These are phyloP conservation scores for Platyrinchus mystaceus DNA, from an alignment of 2,797 vertebrate genomes.

Conservation along the genomic window DNA sequence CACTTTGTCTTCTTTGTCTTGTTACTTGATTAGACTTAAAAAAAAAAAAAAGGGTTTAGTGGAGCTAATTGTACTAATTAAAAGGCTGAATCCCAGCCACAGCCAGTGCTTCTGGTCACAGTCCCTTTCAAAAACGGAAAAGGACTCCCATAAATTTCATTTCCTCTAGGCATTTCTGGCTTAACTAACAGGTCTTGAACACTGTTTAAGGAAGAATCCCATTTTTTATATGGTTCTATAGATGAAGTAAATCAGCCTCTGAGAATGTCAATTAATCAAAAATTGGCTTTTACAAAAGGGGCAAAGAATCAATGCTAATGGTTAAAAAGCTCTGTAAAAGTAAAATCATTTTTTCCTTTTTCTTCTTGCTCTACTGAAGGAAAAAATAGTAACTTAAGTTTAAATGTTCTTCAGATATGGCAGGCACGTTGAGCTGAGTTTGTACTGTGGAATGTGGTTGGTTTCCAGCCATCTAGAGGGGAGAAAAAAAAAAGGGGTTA, in stretches of 20 bases:
- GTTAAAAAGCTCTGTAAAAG: not conserved
- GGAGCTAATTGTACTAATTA: not conserved
- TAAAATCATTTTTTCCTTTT: not conserved
- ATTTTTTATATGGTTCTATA: not conserved
- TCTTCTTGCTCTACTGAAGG: not conserved
- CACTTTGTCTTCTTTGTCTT: not conserved
- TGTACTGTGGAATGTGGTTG: not conserved
- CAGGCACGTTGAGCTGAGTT: not conserved
- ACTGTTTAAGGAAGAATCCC: not conserved
- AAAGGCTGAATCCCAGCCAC: not conserved
- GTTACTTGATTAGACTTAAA: not conserved
- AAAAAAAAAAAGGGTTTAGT: not conserved
- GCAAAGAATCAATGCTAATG: not conserved
- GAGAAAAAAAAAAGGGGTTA: accelerated
- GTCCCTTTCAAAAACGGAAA: not conserved
- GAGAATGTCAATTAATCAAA: not conserved
- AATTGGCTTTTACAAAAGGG: not conserved
- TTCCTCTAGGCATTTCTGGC: not conserved
- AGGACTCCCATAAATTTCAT: not conserved
- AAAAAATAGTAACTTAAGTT: not conserved
- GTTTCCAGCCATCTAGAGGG: not conserved
- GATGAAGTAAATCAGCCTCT: not conserved
- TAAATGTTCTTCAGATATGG: not conserved
- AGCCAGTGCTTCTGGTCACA: not conserved
- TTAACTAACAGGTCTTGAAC: not conserved